phyloP scores from a whole-genome alignment of 2,888 invertebrate species.

The Agrochola lychnidis region DNA sequence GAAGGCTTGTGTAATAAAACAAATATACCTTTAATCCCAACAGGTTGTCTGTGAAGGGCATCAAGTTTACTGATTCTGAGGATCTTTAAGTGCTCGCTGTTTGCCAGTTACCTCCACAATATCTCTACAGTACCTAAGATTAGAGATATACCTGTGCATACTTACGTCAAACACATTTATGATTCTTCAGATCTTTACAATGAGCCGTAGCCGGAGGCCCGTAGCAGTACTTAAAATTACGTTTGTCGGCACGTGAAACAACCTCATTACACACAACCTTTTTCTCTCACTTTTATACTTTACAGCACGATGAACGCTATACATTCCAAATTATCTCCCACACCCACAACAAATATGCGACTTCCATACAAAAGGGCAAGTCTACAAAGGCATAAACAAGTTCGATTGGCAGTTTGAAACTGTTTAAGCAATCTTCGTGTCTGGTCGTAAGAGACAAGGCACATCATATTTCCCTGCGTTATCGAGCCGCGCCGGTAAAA shows the following conservation, averaged over 20 bases:
- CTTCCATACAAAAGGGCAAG: constrained; percentile 52
- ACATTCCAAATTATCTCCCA: constrained; percentile 28
- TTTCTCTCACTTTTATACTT: constrained; percentile 13
- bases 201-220: constrained; percentile 12
- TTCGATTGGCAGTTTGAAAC: constrained; percentile 66
- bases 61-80: constrained; percentile 16
- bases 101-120: not conserved
- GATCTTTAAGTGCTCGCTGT: not conserved
- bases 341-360: constrained; percentile 48
- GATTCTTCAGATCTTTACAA: not conserved
- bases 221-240: constrained; percentile 18
- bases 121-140: not conserved
- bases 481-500: constrained; percentile 71
- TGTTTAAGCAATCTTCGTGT: constrained; percentile 70
- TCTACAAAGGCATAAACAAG: constrained; percentile 64
- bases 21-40: constrained; percentile 36
- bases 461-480: constrained; percentile 73
- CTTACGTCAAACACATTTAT: not conserved
- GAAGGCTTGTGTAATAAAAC: constrained; percentile 49
- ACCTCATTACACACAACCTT: constrained; percentile 30
- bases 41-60: constrained; percentile 37
- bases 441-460: constrained; percentile 62
- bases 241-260: constrained; percentile 51
- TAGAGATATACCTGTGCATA: not conserved
- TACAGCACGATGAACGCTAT: constrained; percentile 5